Evolutionary conservation across 2,797 vertebrate species (phyloP).

Genomic region (Triplophysa bombifrons): DNA sequence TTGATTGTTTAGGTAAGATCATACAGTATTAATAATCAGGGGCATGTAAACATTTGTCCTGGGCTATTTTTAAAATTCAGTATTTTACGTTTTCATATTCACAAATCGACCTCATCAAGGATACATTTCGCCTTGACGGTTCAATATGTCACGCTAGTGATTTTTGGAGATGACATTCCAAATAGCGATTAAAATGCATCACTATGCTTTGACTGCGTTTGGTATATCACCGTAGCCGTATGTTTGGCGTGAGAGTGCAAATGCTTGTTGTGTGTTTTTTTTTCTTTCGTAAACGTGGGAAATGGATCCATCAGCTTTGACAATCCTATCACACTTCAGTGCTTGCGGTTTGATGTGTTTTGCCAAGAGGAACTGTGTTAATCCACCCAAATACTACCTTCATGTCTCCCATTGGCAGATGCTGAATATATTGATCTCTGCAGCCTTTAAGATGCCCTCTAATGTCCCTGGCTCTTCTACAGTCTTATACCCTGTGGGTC

Average conservation of each 20-base stretch:
- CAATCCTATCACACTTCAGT: slow-evolving; percentile 49
- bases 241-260: slow-evolving; percentile 9
- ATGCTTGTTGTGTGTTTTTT: slow-evolving; percentile 33
- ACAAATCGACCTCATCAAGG: slow-evolving; percentile 13
- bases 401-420: slow-evolving; percentile 58
- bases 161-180: neutral
- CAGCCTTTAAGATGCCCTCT: slow-evolving; percentile 66
- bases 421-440: slow-evolving; percentile 68
- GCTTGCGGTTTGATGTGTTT: slow-evolving; percentile 63
- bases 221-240: neutral
- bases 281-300: slow-evolving; percentile 57
- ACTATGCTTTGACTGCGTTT: slow-evolving; percentile 36
- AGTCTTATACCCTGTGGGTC: neutral
- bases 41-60: too few species aligned
- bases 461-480: slow-evolving; percentile 41
- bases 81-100: neutral
- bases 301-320: slow-evolving; percentile 44
- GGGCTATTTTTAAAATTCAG: too few species aligned
- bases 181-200: neutral
- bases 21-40: too few species aligned
- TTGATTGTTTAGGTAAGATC: too few species aligned
- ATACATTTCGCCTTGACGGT: neutral
- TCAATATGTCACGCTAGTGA: neutral
- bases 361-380: slow-evolving; percentile 62
- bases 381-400: slow-evolving; percentile 63